phyloP scores from a whole-genome alignment of 2,888 invertebrate genomes.

The Embidobia sp. region DNA sequence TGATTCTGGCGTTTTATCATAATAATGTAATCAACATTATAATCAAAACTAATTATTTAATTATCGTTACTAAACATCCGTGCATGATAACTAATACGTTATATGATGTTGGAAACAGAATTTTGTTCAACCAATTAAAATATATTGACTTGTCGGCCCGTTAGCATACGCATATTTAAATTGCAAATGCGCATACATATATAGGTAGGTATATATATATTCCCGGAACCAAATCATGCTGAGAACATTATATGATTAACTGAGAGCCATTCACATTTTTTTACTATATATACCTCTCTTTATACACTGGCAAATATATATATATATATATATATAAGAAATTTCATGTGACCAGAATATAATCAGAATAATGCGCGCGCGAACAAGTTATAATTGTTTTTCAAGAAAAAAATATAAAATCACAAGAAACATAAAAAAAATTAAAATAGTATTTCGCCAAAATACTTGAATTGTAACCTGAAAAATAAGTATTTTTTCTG shows the following conservation, averaged over 20 bases:
- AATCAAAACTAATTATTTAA: constrained; percentile 47
- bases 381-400: no score
- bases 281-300: no score
- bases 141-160: constrained; percentile 35
- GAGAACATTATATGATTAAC: constrained; percentile 43
- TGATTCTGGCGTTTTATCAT: constrained; percentile 3
- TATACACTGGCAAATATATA: constrained; percentile 22
- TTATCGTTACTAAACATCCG: constrained; percentile 22
- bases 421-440: no score
- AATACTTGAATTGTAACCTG: no score
- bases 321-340: neutral
- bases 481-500: no score
- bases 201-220: no score
- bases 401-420: no score
- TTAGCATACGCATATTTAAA: constrained; percentile 25
- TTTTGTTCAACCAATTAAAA: constrained; percentile 44
- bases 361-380: neutral
- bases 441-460: no score
- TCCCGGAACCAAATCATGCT: constrained; percentile 38
- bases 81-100: neutral
- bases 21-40: neutral
- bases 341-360: no score
- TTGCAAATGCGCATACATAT: constrained; percentile 43
- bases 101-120: constrained; percentile 2
- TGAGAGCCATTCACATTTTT: constrained; percentile 34